phyloP scores from a whole-genome alignment of 2,888 invertebrate genomes.

The Drosophila cracens region DNA sequence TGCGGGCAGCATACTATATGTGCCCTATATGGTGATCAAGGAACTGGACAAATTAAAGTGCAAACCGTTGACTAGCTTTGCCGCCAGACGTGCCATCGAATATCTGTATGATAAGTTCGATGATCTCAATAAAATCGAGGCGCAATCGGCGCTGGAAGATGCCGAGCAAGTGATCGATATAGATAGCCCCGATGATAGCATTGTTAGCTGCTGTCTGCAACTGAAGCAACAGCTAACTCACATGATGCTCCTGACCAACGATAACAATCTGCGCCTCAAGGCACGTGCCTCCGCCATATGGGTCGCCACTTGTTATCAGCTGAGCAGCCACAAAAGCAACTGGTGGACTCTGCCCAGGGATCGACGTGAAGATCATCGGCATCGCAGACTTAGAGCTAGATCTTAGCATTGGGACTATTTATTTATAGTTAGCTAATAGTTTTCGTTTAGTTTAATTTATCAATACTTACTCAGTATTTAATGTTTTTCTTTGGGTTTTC shows the following conservation, averaged over 20 bases:
- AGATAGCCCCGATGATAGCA: slow-evolving; percentile 85
- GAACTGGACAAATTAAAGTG: slow-evolving; percentile 83
- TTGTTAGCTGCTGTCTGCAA: slow-evolving; percentile 86
- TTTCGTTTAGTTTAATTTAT: neutral
- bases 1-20: slow-evolving; percentile 82
- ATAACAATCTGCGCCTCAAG: slow-evolving; percentile 86
- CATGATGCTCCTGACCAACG: slow-evolving; percentile 85
- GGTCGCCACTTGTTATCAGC: slow-evolving; percentile 75
- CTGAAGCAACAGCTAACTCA: slow-evolving; percentile 79
- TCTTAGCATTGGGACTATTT: neutral
- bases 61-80: neutral
- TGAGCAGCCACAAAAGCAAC: slow-evolving; percentile 31
- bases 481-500: neutral
- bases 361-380: neutral
- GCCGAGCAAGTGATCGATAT: slow-evolving; percentile 83
- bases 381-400: neutral
- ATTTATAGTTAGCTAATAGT: neutral
- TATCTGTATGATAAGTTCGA: slow-evolving; percentile 51
- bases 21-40: slow-evolving; percentile 86
- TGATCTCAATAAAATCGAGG: slow-evolving; percentile 61
- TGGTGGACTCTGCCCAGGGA: slow-evolving; percentile 15
- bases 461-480: neutral
- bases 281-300: slow-evolving; percentile 84
- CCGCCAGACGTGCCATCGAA: slow-evolving; percentile 19
- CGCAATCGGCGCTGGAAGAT: slow-evolving; percentile 85